Evolutionary conservation across 2,797 vertebrate species (phyloP), one percentile per base, ranked within the genome.

Genomic region (Allobates femoralis): DNA sequence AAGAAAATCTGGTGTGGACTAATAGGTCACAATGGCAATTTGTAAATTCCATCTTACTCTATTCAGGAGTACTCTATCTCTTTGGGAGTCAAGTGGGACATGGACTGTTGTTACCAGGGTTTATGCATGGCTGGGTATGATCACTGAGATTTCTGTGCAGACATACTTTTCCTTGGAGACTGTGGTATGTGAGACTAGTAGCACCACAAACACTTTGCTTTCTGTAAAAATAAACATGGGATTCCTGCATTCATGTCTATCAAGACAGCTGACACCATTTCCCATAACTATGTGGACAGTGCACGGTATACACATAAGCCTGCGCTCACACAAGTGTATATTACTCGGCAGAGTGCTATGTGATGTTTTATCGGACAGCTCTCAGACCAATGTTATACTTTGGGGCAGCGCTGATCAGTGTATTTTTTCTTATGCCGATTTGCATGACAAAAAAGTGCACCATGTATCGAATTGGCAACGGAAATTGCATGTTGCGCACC

Each of bases 161-260:
- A 81, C 69, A 53, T 50, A n/a, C 21, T 58, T 83, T 73, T 73
- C 81, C 81, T 28, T 73, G 81, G 67, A 41, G 34, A 83, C 28
- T 26, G 51, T 73, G 66, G 53, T 73, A 83, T 83, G 67, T 26
- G 37, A 62, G 0, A 18, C 55, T 6, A 37, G 19, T 32, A 62
- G 55, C 23, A 32, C 12, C n/a, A 21, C 62, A 56, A 82, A 23
- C 30, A 34, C 1, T 71, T 55, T 82, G 50, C 23, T 8, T 55
- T 28, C 58, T 26, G 46, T 71, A n/a, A 56, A 56, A 66, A n/a
- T 11, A 67, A 30, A 51, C 56, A 62, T 46, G 23, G n/a, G 15
- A 74, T 19, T 55, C 51, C n/a, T 19, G 18, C 18, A 46, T 46
- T 41, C 74, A 37, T 26, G 53, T 60, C 7, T 8, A 74, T 10